These are phyloP conservation scores for Ataeniobius toweri DNA, from an alignment of 2,797 vertebrate species.

Conservation along the genomic window DNA sequence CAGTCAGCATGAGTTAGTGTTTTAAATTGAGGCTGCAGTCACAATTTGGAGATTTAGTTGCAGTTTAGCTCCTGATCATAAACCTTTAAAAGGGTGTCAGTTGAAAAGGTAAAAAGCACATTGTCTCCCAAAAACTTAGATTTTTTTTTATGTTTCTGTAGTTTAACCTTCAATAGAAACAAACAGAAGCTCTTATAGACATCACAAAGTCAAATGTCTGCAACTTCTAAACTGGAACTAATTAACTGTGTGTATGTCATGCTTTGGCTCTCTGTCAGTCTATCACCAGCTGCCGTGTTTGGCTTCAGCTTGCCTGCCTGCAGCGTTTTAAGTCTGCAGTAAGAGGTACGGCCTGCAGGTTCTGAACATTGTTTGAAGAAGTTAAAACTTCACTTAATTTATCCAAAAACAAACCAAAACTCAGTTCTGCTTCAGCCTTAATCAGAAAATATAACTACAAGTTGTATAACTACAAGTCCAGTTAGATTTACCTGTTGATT, in stretches of 20 bases:
- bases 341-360: not conserved
- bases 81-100: too few relatives aligned
- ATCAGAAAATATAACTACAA: not conserved
- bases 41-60: not conserved
- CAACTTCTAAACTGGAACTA: not conserved
- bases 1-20: constrained; percentile 25
- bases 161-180: not conserved
- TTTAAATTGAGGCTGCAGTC: not conserved
- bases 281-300: not conserved
- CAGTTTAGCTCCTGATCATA: too few relatives aligned
- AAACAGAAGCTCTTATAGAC: not conserved
- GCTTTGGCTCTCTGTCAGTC: not conserved
- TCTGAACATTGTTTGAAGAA: not conserved
- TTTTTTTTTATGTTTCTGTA: too few relatives aligned
- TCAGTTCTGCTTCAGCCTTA: not conserved
- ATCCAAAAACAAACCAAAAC: not conserved
- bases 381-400: not conserved
- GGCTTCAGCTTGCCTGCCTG: not conserved
- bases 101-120: too few relatives aligned
- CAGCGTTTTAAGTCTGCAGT: not conserved
- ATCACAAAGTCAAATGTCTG: not conserved
- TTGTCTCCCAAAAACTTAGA: too few relatives aligned
- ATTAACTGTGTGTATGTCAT: not conserved
- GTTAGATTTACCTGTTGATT: not conserved
- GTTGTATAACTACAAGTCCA: not conserved